phyloP scores from a whole-genome alignment of 2,797 vertebrate species.

The Channa striata region DNA sequence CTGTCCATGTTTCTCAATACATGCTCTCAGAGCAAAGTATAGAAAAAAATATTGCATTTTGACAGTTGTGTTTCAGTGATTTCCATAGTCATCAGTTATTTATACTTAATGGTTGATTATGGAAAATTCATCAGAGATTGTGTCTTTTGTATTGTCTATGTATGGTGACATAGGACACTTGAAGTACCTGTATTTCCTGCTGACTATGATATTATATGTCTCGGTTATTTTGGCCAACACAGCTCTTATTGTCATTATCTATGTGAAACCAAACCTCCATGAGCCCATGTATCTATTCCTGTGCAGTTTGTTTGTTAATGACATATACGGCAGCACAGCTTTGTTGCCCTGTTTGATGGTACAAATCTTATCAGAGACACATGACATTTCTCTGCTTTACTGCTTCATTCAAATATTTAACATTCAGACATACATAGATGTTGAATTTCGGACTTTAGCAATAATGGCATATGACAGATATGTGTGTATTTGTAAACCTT shows the following conservation, averaged over 20 bases:
- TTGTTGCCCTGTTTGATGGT: conserved; percentile 40
- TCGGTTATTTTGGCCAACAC: conserved; percentile 19
- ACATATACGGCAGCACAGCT: conserved; percentile 57
- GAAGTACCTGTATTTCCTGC: conserved; percentile 27
- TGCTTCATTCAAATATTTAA: conserved; percentile 64
- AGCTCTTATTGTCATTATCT: conserved; percentile 46
- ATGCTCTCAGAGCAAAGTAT: too few relatives aligned
- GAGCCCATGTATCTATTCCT: conserved; percentile 57
- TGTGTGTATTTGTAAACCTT: conserved; percentile 52
- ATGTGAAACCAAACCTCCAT: conserved; percentile 44
- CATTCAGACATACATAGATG: conserved; percentile 53
- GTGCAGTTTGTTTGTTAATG: conserved; percentile 52
- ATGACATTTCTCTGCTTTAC: conserved; percentile 39
- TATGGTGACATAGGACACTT: conserved; percentile 3
- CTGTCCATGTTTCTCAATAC: too few relatives aligned
- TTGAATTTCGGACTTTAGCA: conserved; percentile 63
- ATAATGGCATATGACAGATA: conserved; percentile 66
- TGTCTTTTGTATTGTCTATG: conserved; percentile 48
- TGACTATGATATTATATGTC: conserved; percentile 9
- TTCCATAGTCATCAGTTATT: not conserved
- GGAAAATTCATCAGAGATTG: conserved; percentile 49
- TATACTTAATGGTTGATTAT: not conserved
- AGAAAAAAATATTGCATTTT: too few relatives aligned
- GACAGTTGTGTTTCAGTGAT: not conserved
- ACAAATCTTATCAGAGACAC: conserved; percentile 43